Evolutionary conservation across 2,113 vertebrate species (phyloP), one percentile per base, ranked within the genome.

Genomic region (Ellobius talpinus): DNA sequence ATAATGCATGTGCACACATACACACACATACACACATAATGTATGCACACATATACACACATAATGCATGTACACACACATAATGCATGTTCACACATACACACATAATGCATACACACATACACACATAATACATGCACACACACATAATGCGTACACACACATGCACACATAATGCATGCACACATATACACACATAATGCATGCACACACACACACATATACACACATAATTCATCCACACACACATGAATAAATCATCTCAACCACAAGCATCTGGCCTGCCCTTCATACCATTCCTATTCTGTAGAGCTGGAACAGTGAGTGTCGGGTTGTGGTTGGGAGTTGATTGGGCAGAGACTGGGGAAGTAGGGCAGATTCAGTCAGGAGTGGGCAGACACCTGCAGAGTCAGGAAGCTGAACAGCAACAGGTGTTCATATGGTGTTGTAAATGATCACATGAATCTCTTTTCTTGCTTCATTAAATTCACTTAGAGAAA

Each of bases 401-500:
- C n/a, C 72, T 50, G 17, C 74, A 39, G 47, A 3, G 31, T 55
- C 47, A 65, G 90, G 42, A 66, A n/a, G 68, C 26, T 23, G 58
- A 19, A 55, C 7, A 72, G 3, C 1, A 3, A 16, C 24, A 6
- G 11, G 50, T 33, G 31, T 50, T 1, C 0, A 21, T 0, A 36
- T 17, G 39, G 39, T 76, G 26, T 70, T 42, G 76, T 55, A 39
- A 93, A 55, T 45, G 58, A 42, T 19, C 21, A 19, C 92, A 65
- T 78, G 61, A 50, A 76, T 33, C 3, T 39, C 23, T 85, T n/a
- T 11, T n/a, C 23, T 47, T 2, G 36, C 50, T 9, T 1, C 19
- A 78, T 61, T 61, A 52, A 94, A 95, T 91, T 73, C 29, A 24
- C 42, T 19, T 68, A 82, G 42, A 70, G 52, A 70, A n/a, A 88